phyloP scores from a whole-genome alignment of 2,113 vertebrate genomes.

The Chloebia gouldiae region DNA sequence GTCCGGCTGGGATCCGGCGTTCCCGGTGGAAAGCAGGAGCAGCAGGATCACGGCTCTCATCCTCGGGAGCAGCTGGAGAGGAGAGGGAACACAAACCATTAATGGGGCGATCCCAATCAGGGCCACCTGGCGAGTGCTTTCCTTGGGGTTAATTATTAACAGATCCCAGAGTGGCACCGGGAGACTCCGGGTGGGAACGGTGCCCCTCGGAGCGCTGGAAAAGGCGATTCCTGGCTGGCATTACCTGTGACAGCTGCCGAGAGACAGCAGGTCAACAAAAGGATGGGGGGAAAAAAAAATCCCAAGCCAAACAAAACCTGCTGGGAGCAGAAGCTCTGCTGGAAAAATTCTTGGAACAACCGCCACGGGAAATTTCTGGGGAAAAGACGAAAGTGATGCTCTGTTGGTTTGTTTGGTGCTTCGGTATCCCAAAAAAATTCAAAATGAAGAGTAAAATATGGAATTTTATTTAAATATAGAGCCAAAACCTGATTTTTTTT shows the following conservation, averaged over 20 bases:
- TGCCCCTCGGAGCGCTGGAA: not conserved
- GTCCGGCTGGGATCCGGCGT: accelerated
- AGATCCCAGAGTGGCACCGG: not conserved
- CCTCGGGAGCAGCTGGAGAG: not conserved
- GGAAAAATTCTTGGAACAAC: not conserved
- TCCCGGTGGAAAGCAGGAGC: not conserved
- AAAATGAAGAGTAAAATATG: not conserved
- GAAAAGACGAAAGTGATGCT: too few relatives aligned
- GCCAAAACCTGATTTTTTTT: not conserved
- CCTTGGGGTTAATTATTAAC: slow-evolving; percentile 20
- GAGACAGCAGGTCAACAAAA: not conserved
- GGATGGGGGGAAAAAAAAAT: accelerated
- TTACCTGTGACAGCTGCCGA: not conserved
- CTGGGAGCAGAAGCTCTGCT: not conserved
- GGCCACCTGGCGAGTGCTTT: not conserved
- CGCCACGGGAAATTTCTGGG: not conserved
- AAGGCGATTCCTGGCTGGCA: not conserved
- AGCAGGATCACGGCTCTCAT: not conserved
- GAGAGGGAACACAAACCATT: not conserved
- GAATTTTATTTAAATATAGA: not conserved
- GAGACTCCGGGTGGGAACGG: not conserved
- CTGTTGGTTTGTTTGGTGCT: not conserved
- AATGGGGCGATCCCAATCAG: not conserved
- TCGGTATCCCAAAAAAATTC: not conserved
- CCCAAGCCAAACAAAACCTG: not conserved